Evolutionary conservation across 2,797 vertebrate species (phyloP).

Genomic region (Sorex maritimensis): DNA sequence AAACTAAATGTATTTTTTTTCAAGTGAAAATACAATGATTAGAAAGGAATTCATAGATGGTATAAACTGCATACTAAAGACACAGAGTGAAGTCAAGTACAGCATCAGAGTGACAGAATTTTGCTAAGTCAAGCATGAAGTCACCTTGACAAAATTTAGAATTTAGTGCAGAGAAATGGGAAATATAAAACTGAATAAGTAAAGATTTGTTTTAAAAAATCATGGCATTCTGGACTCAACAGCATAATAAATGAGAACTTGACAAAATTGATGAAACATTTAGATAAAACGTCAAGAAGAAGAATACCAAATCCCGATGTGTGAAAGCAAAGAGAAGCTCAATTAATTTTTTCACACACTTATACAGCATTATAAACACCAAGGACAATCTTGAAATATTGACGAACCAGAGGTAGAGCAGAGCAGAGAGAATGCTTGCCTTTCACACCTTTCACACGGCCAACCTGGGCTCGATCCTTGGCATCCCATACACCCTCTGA

Average conservation of each 20-base stretch:
- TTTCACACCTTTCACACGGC: no score
- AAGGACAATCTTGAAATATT: neutral
- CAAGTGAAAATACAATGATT: neutral
- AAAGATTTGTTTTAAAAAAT: neutral
- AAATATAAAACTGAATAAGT: neutral
- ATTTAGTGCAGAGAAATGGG: neutral
- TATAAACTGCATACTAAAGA: neutral
- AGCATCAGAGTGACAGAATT: constrained; percentile 16
- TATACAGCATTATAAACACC: neutral
- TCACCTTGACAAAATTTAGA: constrained; percentile 46
- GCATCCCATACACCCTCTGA: no score
- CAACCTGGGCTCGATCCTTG: no score
- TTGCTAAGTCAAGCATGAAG: neutral
- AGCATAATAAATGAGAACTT: constrained; percentile 6
- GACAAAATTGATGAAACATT: neutral
- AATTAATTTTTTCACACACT: neutral
- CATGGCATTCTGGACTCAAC: neutral
- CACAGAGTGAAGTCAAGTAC: neutral
- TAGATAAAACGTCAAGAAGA: neutral
- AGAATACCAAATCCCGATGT: neutral
- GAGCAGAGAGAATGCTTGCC: no score
- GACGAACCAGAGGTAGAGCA: neutral
- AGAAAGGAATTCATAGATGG: neutral
- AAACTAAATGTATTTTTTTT: constrained; percentile 10
- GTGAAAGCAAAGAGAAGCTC: neutral